Percentiles rank a stretch among this genome's conserved stretches.
phyloP scores from a whole-genome alignment of 2,797 vertebrate species.

The Yasuhikotakia modesta region DNA sequence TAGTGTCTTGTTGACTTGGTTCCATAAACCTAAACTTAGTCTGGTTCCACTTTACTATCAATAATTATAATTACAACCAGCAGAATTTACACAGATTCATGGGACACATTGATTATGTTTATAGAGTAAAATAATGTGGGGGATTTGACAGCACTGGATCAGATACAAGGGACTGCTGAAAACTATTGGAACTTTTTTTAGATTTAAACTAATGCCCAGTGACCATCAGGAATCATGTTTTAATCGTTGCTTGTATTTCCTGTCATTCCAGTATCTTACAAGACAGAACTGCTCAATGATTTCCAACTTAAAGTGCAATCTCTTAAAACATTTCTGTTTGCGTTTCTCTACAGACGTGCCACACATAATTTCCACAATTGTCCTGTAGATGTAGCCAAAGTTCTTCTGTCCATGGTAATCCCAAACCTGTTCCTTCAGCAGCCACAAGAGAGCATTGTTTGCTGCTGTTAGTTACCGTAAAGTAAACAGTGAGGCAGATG shows the following conservation, averaged over 20 bases:
- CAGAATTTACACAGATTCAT: neutral
- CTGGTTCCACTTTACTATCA: neutral
- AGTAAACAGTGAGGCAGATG: neutral
- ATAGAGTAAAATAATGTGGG: neutral
- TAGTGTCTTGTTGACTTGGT: neutral
- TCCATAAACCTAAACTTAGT: too few species aligned
- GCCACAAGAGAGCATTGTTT: constrained; percentile 38
- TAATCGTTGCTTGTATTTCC: neutral
- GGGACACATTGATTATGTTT: neutral
- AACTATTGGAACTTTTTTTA: neutral
- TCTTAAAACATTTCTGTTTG: neutral
- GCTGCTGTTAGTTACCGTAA: neutral
- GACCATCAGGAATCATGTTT: neutral
- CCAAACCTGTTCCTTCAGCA: too few species aligned
- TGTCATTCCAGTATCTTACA: neutral
- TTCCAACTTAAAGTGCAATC: neutral
- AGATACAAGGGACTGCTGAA: neutral
- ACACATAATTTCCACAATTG: neutral
- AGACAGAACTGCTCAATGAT: neutral
- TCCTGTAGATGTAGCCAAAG: constrained; percentile 36
- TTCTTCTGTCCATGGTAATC: neutral
- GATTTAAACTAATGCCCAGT: neutral
- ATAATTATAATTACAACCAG: neutral
- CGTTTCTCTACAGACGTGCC: neutral
- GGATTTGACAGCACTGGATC: neutral